Evolutionary conservation across 1,140 invertebrate species (phyloP).

Genomic region (Pseudomyrmex sp.): DNA sequence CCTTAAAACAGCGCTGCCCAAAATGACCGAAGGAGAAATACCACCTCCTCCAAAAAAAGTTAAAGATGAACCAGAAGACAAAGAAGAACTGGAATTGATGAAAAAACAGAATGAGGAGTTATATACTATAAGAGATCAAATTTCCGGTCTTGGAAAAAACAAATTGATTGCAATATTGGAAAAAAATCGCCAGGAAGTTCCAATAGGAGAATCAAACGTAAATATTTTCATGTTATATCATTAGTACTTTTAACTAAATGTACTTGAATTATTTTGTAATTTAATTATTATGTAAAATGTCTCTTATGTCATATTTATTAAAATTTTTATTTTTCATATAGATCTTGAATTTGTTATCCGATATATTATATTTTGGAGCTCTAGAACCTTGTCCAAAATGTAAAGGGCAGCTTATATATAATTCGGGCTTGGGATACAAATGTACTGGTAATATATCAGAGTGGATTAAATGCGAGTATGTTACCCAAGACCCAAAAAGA

Average conservation of each 20-base stretch:
- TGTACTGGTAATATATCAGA: constrained; percentile 94
- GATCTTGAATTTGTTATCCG: constrained; percentile 92
- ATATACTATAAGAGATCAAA: constrained; percentile 89
- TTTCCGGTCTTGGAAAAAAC: constrained; percentile 82
- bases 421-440: constrained; percentile 90
- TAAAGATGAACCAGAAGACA: constrained; percentile 88
- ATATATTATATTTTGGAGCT: constrained; percentile 95
- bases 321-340: constrained; percentile 80
- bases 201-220: constrained; percentile 88
- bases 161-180: constrained; percentile 88
- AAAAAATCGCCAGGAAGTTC: constrained; percentile 73
- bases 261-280: not conserved
- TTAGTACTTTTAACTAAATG: not conserved
- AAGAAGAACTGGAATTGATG: constrained; percentile 86
- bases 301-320: not conserved
- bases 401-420: constrained; percentile 90
- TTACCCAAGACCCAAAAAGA: constrained; percentile 90
- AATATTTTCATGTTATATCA: constrained; percentile 66
- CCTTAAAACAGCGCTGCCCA: constrained; percentile 89
- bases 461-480: constrained; percentile 95
- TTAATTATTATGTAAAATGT: not conserved
- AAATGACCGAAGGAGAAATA: constrained; percentile 87
- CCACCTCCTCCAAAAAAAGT: constrained; percentile 88
- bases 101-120: constrained; percentile 93
- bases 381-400: constrained; percentile 93